These are phyloP conservation scores for Hyaena hyaena DNA, from an alignment of 2,113 vertebrate species.

Conservation along the genomic window DNA sequence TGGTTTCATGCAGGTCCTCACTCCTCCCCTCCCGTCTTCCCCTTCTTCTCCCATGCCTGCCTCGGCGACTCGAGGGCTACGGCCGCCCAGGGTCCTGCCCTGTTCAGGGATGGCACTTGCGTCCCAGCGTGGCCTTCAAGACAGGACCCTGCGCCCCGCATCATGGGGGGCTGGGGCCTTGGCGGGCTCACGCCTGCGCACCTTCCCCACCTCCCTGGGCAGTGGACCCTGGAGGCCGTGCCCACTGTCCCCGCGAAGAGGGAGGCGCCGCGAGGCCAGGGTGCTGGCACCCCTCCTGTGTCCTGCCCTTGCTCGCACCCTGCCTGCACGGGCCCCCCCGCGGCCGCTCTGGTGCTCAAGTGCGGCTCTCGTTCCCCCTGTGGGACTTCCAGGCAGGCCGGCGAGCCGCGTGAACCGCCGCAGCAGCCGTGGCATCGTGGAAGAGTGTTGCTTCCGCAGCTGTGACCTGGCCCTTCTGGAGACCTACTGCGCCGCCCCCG, in stretches of 20 bases:
- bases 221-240: slow-evolving; percentile 72
- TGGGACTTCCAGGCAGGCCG: slow-evolving; percentile 90
- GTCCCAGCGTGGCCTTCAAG: background rate
- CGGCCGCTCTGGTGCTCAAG: background rate
- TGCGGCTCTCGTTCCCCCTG: background rate
- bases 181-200: background rate
- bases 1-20: slow-evolving; percentile 67
- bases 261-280: slow-evolving; percentile 73
- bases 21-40: slow-evolving; percentile 82
- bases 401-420: slow-evolving; percentile 91
- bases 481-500: slow-evolving; percentile 98
- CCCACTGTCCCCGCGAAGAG: background rate
- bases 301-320: background rate
- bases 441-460: slow-evolving; percentile 98
- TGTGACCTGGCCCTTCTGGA: slow-evolving; percentile 97
- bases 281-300: slow-evolving; percentile 55
- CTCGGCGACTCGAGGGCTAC: background rate
- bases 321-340: no score
- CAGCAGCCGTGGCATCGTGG: slow-evolving; percentile 96
- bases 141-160: background rate
- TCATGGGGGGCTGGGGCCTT: background rate
- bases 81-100: background rate
- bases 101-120: background rate
- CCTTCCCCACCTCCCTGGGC: background rate
- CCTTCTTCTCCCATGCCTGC: slow-evolving; percentile 57